These are phyloP conservation scores for Gisinianus flammeolus DNA, from an alignment of 2,888 invertebrate species.

Conservation along the genomic window DNA sequence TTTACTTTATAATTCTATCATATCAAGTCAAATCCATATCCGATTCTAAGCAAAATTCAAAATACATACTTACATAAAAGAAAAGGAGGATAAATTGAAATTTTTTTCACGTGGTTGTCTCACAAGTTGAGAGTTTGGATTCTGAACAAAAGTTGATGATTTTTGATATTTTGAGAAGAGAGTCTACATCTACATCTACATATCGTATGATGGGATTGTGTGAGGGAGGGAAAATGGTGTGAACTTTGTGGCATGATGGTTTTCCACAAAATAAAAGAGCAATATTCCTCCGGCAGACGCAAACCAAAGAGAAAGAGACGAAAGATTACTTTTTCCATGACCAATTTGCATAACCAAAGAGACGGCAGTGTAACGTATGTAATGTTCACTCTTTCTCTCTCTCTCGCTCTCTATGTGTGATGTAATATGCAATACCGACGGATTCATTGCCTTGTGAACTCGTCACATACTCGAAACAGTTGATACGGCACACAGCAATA, in stretches of 20 bases:
- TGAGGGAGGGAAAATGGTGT: conserved; percentile 29
- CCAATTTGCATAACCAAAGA: conserved; percentile 40
- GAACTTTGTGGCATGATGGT: conserved; percentile 42
- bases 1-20: too few relatives aligned
- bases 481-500: too few relatives aligned
- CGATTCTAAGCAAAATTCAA: too few relatives aligned
- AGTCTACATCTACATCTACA: not conserved
- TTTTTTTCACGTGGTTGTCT: too few relatives aligned
- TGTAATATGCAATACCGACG: too few relatives aligned
- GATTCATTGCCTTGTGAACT: too few relatives aligned
- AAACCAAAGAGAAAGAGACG: conserved; percentile 30
- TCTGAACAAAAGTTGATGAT: not conserved
- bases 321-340: conserved; percentile 42
- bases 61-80: too few relatives aligned
- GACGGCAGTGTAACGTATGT: not conserved
- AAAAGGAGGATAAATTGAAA: not conserved
- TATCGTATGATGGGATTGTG: conserved; percentile 4
- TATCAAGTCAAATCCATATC: too few relatives aligned
- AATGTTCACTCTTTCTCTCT: too few relatives aligned
- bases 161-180: not conserved
- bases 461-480: too few relatives aligned
- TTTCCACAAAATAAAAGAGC: conserved; percentile 18
- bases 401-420: too few relatives aligned
- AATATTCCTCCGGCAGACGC: not conserved
- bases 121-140: too few relatives aligned